Conservation (phyloP, 2,113 vertebrate genomes). For the Phocoena sinus region DNA sequence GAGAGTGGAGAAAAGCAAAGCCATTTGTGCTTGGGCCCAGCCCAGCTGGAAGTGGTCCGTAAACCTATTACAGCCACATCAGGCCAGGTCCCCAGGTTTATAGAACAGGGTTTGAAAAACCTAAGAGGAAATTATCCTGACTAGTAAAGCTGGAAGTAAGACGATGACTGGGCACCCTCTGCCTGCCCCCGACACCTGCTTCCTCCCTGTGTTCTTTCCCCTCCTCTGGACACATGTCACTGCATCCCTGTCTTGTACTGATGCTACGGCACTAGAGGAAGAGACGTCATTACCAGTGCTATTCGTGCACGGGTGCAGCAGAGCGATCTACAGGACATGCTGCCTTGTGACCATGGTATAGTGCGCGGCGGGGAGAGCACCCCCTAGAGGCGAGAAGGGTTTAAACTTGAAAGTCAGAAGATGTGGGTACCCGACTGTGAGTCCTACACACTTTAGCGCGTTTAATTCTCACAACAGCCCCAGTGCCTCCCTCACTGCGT, state of each 20-base stretch:
- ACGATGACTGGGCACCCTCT: accelerated
- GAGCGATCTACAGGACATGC: accelerated
- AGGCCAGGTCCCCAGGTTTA: not conserved
- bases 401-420: not conserved
- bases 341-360: accelerated
- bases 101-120: not conserved
- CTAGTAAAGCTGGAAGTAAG: too few species aligned
- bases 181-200: not conserved
- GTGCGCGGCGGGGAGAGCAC: accelerated
- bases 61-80: accelerated
- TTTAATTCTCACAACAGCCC: accelerated
- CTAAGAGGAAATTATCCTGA: accelerated
- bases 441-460: accelerated
- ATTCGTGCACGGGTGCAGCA: accelerated
- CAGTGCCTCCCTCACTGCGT: accelerated
- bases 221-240: not conserved
- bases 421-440: accelerated
- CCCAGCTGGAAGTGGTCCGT: not conserved
- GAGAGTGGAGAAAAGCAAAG: not conserved
- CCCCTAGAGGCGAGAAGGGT: accelerated
- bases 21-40: too few species aligned
- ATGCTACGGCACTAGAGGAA: accelerated
- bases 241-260: not conserved
- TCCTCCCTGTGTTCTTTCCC: not conserved
- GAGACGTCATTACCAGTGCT: accelerated